These are phyloP conservation scores for Petrolisthes manimaculis DNA, from an alignment of 2,888 invertebrate species.

Conservation along the genomic window DNA sequence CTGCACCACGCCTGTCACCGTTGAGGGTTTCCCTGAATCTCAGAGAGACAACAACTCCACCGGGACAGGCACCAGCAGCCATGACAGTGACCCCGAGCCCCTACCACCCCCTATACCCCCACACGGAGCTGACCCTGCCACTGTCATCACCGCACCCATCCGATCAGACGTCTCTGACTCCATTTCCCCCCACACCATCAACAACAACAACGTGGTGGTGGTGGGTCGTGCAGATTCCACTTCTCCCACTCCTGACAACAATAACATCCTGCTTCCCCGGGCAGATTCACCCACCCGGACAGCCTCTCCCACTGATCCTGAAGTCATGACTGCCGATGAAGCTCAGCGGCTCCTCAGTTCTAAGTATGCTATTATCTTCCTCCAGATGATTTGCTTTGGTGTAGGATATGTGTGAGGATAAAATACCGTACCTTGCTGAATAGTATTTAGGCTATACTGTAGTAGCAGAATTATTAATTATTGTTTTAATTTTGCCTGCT, in stretches of 20 bases:
- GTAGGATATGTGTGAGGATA: no score
- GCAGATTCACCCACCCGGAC: constrained; percentile 8
- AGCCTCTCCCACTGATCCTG: constrained; percentile 33
- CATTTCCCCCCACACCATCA: neutral
- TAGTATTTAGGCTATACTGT: no score
- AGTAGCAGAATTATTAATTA: no score
- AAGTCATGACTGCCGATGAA: constrained; percentile 51
- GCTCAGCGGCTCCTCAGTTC: constrained; percentile 50
- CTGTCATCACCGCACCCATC: neutral
- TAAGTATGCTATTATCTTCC: constrained; percentile 33
- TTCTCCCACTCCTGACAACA: constrained; percentile 7
- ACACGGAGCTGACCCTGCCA: constrained; percentile 32
- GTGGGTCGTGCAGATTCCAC: constrained; percentile 6
- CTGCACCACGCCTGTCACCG: constrained; percentile 50
- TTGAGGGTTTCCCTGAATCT: constrained; percentile 34
- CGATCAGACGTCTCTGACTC: neutral
- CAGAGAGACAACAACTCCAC: neutral
- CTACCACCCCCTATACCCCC: constrained; percentile 55
- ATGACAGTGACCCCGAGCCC: constrained; percentile 54
- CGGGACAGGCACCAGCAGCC: constrained; percentile 30
- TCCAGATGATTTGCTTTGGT: no score
- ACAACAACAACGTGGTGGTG: neutral
- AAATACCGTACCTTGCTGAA: no score
- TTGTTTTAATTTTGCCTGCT: no score
- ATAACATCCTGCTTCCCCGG: neutral